phyloP scores from a whole-genome alignment of 2,888 invertebrate genomes.

The Notodonta dromedarius region DNA sequence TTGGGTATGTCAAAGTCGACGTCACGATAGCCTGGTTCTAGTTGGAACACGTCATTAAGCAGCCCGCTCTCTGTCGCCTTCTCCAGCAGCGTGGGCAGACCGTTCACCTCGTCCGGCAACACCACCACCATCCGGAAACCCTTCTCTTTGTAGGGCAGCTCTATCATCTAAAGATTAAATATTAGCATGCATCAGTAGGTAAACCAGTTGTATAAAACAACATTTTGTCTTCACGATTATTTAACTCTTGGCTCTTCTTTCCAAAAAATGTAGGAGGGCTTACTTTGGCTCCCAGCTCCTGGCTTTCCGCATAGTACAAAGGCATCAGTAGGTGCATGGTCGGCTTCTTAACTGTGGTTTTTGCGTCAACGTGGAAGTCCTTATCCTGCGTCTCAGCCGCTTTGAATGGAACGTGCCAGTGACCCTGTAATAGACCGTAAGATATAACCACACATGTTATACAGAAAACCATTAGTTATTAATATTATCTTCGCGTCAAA shows the following conservation, averaged over 20 bases:
- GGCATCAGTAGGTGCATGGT: slow-evolving; percentile 52
- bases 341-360: slow-evolving; percentile 50
- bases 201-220: no score
- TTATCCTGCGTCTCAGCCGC: slow-evolving; percentile 48
- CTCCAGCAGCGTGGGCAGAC: slow-evolving; percentile 50
- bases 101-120: slow-evolving; percentile 56
- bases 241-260: no score
- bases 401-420: slow-evolving; percentile 60
- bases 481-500: no score
- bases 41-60: slow-evolving; percentile 48
- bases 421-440: slow-evolving; percentile 43
- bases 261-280: no score
- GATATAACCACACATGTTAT: no score
- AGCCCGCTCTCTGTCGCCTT: slow-evolving; percentile 51
- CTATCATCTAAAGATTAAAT: slow-evolving; percentile 47
- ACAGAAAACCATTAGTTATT: no score
- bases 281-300: slow-evolving; percentile 53
- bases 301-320: slow-evolving; percentile 48
- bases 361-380: slow-evolving; percentile 49
- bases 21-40: slow-evolving; percentile 38
- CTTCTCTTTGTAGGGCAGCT: slow-evolving; percentile 59
- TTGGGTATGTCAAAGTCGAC: slow-evolving; percentile 56
- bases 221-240: no score
- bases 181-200: no score
- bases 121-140: slow-evolving; percentile 63